phyloP scores from a whole-genome alignment of 2,113 vertebrate genomes.

The Salvelinus fontinalis region DNA sequence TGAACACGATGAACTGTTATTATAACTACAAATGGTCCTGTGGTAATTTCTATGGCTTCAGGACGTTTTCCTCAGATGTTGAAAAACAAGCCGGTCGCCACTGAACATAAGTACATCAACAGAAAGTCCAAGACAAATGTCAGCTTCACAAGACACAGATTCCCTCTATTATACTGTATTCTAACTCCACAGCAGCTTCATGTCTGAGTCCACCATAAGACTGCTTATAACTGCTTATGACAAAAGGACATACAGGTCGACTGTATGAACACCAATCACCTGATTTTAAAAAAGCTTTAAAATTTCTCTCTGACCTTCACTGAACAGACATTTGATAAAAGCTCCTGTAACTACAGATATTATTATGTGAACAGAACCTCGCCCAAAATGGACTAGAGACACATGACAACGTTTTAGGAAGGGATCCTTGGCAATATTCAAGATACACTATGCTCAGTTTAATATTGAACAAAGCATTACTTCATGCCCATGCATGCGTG shows the following conservation, averaged over 20 bases:
- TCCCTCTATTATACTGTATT: background rate
- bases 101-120: slow-evolving; percentile 9
- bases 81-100: background rate
- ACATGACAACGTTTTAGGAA: too few species aligned
- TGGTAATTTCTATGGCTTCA: background rate
- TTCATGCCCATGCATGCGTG: background rate
- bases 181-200: too few species aligned
- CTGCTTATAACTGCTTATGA: too few species aligned
- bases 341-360: background rate
- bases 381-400: background rate
- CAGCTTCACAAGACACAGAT: slow-evolving; percentile 6
- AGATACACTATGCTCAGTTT: too few species aligned
- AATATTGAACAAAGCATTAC: background rate
- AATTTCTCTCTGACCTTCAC: background rate
- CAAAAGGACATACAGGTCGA: too few species aligned
- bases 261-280: background rate
- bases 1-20: background rate
- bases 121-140: slow-evolving; percentile 16
- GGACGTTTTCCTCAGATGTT: background rate
- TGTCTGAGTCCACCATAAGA: too few species aligned
- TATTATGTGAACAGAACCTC: background rate
- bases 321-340: too few species aligned
- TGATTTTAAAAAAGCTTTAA: background rate
- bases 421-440: too few species aligned
- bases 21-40: background rate